Base-by-base conservation (phyloP, 2,797 vertebrate species). In the Furcifer pardalis region DNA sequence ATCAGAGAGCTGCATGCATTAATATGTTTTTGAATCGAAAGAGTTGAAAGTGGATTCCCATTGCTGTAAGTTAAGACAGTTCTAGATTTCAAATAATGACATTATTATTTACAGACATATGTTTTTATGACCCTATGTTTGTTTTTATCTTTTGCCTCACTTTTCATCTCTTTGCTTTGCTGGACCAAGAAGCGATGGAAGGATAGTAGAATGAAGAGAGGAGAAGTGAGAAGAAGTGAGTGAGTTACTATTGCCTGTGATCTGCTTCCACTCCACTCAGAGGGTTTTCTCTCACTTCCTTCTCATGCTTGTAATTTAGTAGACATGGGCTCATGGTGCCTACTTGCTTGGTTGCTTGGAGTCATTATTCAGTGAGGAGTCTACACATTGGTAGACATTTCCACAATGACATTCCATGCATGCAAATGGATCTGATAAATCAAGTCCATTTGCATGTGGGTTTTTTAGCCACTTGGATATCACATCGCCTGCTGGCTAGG, bases 21-120 rank as follows among this genome's bases (percentile, higher is more conserved):
- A 56, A 7, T 89, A 12, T 88, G 4, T 7, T 88, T 92, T 86
- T 1, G 7, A 84, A 85, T 82, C 1, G n/a, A 7, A 30, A 77
- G 32, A 17, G 46, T 83, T 10, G 2, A 1, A 72, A 77, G 2
- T 79, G 13, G 65, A 75, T 83, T 84, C 82, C 65, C 63, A 0
- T 84, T 79, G 82, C 59, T 86, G 84, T 80, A 59, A 35, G 40
- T 82, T 9, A 81, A 86, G 2, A 73, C 71, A 79, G 44, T 69
- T 9, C 4, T 40, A 1, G 42, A 23, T 81, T 93, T 87, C 79
- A n/a, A 87, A 52, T 8, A 32, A 9, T 0, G 23, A 46, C 42
- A 63, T 73, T 66, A 49, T 30, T 23, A 0, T 27, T 37, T 32
- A 68, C 63, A 79, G 59, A 62, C 23, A 44, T n/a, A 62, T 10